Evolutionary conservation across 2,113 vertebrate species (phyloP), one percentile per base, ranked within the genome.

Genomic region (Vulpes ferrilata): DNA sequence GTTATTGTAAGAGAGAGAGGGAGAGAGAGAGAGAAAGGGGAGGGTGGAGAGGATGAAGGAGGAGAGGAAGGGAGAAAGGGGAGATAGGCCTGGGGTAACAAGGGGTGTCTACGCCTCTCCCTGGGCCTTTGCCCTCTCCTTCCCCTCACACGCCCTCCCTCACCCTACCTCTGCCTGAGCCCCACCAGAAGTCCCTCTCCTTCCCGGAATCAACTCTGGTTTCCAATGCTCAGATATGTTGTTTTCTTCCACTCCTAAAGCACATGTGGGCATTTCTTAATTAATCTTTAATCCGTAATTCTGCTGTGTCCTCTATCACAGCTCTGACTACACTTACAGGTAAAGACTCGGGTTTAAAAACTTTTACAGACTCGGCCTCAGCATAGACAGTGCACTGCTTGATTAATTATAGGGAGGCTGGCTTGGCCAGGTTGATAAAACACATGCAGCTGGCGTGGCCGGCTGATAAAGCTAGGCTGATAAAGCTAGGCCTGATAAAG

Each of bases 51-150:
- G 25, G 25, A 15, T 27, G 20, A 10, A 3, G 22, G n/a, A 32
- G 16, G 6, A 22, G 60, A 13, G 20, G 48, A 23, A 69, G 4
- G 60, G 35, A 57, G 13, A 53, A 22, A 86, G 22, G 11, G 74
- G 12, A 76, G 32, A 20, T 1, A n/a, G 8, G 19, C 13, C 23
- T 5, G 17, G 32, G 35, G 12, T 57, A 27, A 20, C 0, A 51
- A 64, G 4, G 9, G 2, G 23, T 3, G 35, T 38, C 11, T 38
- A 0, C 5, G 27, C 35, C 62, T 16, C 0, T 17, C 5, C 80
- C 62, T 5, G 25, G 19, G 17, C 3, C 60, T 80, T 35, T 74
- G 7, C 48, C n/a, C 7, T 69, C 59, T 55, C 3, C 12, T 6
- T 64, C 48, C 27, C 65, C 11, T 51, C 20, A 55, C 3, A 3